A percentile compares a stretch with the other conserved stretches of the same genome.
phyloP scores from a whole-genome alignment of 2,888 invertebrate genomes.

The Loripinus fragilis region DNA sequence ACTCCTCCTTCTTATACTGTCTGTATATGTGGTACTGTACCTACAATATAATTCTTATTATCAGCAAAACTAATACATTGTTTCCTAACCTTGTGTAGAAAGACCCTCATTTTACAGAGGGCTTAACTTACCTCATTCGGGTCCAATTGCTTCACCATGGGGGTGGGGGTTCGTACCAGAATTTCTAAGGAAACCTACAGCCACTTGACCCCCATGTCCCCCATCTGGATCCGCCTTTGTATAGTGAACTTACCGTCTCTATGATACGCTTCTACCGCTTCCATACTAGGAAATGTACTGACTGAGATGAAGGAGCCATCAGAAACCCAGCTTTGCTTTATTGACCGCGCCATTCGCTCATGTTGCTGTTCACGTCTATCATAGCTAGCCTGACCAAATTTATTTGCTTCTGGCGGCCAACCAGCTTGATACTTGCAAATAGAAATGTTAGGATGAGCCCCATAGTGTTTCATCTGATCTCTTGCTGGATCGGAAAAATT shows the following conservation, averaged over 20 bases:
- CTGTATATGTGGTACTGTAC: too few species aligned
- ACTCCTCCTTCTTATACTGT: too few species aligned
- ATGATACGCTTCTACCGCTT: constrained; percentile 22
- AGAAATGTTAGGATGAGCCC: constrained; percentile 44
- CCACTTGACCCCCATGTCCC: too few species aligned
- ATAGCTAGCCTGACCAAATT: constrained; percentile 52
- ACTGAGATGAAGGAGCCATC: constrained; percentile 41
- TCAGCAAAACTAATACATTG: too few species aligned
- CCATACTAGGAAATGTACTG: constrained; percentile 42
- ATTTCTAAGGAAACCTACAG: too few species aligned
- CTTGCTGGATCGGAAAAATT: constrained; percentile 43
- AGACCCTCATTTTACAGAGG: too few species aligned
- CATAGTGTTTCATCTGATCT: constrained; percentile 25
- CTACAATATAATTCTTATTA: too few species aligned
- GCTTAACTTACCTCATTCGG: too few species aligned
- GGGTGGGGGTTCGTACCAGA: too few species aligned
- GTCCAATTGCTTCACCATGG: too few species aligned
- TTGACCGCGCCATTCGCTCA: constrained; percentile 33
- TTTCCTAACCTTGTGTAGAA: too few species aligned
- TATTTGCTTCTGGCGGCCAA: constrained; percentile 46
- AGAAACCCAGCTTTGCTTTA: constrained; percentile 32
- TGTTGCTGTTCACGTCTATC: constrained; percentile 3
- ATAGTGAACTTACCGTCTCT: constrained; percentile 32
- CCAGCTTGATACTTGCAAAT: constrained; percentile 39
- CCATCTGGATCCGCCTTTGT: too few species aligned